phyloP scores from a whole-genome alignment of 2,797 vertebrate species.

The Sebastiscus albofasciatus region DNA sequence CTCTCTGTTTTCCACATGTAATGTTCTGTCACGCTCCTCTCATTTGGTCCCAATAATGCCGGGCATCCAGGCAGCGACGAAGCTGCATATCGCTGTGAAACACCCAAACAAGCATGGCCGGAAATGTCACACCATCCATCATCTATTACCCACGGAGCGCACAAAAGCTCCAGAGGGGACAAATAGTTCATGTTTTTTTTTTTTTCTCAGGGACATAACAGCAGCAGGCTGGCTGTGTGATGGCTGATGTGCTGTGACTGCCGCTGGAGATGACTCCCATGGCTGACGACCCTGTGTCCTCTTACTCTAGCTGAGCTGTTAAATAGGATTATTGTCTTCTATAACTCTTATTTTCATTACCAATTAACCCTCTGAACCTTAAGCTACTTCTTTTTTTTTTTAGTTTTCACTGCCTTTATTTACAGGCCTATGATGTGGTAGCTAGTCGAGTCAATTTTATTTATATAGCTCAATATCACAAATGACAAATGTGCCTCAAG shows the following conservation, averaged over 20 bases:
- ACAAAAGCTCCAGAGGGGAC: slow-evolving; percentile 12
- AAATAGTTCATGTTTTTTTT: background rate
- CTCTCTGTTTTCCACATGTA: slow-evolving; percentile 41
- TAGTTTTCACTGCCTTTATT: background rate
- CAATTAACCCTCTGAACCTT: background rate
- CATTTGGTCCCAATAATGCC: slow-evolving; percentile 33
- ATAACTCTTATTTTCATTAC: background rate
- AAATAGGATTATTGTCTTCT: slow-evolving; percentile 24
- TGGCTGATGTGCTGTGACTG: slow-evolving; percentile 16
- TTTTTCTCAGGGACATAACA: slow-evolving; percentile 7
- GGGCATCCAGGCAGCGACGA: slow-evolving; percentile 22
- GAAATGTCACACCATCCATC: slow-evolving; percentile 77
- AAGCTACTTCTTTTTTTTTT: background rate
- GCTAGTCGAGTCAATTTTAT: background rate
- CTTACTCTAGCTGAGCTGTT: background rate
- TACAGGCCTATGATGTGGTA: background rate
- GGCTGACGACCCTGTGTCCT: slow-evolving; percentile 12
- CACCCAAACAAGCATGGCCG: slow-evolving; percentile 52
- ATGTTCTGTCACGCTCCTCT: slow-evolving; percentile 46
- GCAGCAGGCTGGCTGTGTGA: background rate
- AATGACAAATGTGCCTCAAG: background rate
- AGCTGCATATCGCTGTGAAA: slow-evolving; percentile 40
- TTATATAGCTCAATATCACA: background rate
- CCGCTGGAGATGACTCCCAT: slow-evolving; percentile 19
- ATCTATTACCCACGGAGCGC: slow-evolving; percentile 54